Evolutionary conservation across 2,888 invertebrate genomes (phyloP).

Genomic region (Chydorus sphaericus): DNA sequence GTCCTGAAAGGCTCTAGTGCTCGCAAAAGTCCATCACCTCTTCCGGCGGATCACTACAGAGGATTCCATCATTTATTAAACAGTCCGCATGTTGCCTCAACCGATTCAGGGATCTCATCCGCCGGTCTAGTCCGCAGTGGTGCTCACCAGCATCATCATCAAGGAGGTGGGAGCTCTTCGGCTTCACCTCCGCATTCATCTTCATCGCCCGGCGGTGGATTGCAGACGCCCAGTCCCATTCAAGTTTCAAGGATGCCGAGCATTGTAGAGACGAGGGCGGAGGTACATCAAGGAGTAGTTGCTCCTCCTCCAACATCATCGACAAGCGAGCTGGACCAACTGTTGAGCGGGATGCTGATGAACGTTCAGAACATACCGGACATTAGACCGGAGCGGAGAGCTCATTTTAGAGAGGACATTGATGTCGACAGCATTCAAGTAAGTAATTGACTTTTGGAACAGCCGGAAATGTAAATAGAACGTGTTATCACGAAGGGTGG

Average conservation of each 20-base stretch:
- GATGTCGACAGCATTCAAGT: conserved; percentile 19
- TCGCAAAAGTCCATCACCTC: conserved; percentile 1
- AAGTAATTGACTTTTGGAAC: no score
- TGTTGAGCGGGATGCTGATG: conserved; percentile 70
- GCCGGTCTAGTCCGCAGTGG: conserved; percentile 36
- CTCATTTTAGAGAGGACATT: conserved; percentile 17
- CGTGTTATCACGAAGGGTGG: no score
- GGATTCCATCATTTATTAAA: conserved; percentile 26
- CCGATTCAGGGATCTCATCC: conserved; percentile 81
- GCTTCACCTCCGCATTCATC: conserved; percentile 17
- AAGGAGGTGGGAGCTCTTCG: conserved; percentile 16
- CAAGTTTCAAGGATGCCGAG: conserved; percentile 1
- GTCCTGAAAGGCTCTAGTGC: conserved; percentile 17
- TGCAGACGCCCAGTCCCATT: conserved; percentile 9
- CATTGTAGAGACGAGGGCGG: conserved; percentile 5
- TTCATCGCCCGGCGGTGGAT: conserved; percentile 12
- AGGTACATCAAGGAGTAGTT: conserved; percentile 18
- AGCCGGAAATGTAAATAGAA: no score
- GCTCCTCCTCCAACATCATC: conserved; percentile 26
- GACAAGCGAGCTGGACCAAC: conserved; percentile 56
- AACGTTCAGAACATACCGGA: conserved; percentile 70
- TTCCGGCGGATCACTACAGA: background rate
- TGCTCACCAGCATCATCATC: conserved; percentile 5
- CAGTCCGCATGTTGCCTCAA: conserved; percentile 67
- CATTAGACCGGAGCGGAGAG: conserved; percentile 25